These are phyloP conservation scores for Hystrix cristata DNA, from an alignment of 2,113 vertebrate genomes.

Conservation along the genomic window DNA sequence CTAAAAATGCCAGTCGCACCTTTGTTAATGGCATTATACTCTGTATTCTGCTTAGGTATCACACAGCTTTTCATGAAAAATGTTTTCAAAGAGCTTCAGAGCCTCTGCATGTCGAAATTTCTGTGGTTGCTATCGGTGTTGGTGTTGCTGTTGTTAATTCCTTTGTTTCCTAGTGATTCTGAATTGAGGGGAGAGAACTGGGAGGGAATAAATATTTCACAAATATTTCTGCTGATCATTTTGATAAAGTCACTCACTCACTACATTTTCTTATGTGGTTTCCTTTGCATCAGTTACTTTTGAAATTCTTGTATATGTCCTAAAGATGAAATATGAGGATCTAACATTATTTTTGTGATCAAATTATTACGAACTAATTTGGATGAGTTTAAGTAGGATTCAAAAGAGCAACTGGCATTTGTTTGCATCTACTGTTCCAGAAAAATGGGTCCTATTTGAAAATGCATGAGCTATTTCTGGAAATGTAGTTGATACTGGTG, in stretches of 20 bases:
- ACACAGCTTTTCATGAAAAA: background rate
- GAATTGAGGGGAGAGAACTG: background rate
- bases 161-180: background rate
- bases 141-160: background rate
- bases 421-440: background rate
- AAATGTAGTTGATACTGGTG: background rate
- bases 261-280: background rate
- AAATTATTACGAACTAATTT: conserved; percentile 44
- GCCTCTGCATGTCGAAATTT: background rate
- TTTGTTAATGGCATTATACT: background rate
- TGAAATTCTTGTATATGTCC: background rate
- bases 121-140: background rate
- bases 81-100: background rate
- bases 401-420: background rate
- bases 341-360: background rate
- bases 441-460: conserved; percentile 24
- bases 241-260: background rate
- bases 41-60: background rate
- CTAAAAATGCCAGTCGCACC: background rate
- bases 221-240: background rate
- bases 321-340: conserved; percentile 3
- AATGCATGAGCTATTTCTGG: background rate
- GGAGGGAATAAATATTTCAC: background rate
- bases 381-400: background rate
- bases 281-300: background rate